phyloP scores from a whole-genome alignment of 2,888 invertebrate species.

The Eremobia ochroleuca region DNA sequence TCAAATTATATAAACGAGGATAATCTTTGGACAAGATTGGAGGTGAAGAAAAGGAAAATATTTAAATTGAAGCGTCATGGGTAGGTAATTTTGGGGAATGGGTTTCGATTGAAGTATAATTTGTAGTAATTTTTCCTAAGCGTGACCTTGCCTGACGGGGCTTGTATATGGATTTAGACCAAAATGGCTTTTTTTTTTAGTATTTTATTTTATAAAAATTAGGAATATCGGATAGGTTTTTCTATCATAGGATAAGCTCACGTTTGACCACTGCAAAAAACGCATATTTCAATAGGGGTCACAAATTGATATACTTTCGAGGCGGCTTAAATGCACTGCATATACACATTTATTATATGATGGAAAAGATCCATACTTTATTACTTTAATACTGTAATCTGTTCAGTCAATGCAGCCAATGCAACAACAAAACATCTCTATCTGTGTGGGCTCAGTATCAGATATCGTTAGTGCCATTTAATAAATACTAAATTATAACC shows the following conservation, averaged over 20 bases:
- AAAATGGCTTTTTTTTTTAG: background rate
- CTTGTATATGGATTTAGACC: background rate
- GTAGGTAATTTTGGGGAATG: background rate
- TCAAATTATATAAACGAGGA: background rate
- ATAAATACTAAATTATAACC: slow-evolving; percentile 47
- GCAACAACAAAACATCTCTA: slow-evolving; percentile 16
- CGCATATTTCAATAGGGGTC: background rate
- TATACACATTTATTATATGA: background rate
- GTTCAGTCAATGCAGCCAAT: background rate
- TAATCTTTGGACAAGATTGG: background rate
- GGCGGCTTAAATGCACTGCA: background rate
- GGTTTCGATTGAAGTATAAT: background rate
- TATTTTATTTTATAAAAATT: background rate
- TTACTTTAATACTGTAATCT: slow-evolving; percentile 23
- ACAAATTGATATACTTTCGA: slow-evolving; percentile 13
- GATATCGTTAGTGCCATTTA: slow-evolving; percentile 39
- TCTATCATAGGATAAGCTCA: background rate
- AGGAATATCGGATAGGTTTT: background rate
- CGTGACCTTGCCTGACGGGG: background rate
- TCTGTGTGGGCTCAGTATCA: slow-evolving; percentile 44
- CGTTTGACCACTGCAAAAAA: background rate
- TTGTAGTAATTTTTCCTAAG: background rate
- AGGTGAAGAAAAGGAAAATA: slow-evolving; percentile 1
- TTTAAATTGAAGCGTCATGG: background rate
- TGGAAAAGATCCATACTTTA: slow-evolving; percentile 18